phyloP scores from a whole-genome alignment of 2,113 vertebrate genomes.

The Thomomys bottae region DNA sequence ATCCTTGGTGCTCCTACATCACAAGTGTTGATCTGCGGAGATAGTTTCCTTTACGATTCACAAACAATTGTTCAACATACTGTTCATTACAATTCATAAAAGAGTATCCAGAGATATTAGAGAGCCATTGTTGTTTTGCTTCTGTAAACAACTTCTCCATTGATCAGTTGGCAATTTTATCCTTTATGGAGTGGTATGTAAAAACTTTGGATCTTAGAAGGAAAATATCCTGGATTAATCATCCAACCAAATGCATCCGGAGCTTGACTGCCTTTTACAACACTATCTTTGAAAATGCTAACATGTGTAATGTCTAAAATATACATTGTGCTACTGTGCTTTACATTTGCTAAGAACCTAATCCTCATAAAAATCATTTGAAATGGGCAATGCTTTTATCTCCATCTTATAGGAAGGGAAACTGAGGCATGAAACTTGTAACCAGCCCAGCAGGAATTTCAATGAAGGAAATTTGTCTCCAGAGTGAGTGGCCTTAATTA shows the following conservation, averaged over 20 bases:
- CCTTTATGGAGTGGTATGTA: not conserved
- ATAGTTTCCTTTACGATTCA: not conserved
- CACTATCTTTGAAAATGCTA: not conserved
- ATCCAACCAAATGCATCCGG: not conserved
- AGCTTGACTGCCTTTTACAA: not conserved
- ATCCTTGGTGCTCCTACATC: not conserved
- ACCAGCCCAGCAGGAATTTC: not conserved
- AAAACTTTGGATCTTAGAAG: not conserved
- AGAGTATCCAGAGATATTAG: not conserved
- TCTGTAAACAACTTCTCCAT: not conserved
- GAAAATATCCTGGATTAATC: not conserved
- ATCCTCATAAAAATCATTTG: not conserved
- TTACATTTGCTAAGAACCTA: slow-evolving; percentile 7
- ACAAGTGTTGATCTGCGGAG: not conserved
- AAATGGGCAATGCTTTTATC: not conserved
- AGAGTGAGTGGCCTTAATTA: not conserved
- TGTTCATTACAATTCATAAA: not conserved
- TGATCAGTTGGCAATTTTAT: slow-evolving; percentile 22
- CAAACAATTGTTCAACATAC: not conserved
- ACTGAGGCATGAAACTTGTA: not conserved
- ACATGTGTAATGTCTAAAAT: not conserved
- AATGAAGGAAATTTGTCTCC: not conserved
- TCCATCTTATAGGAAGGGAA: not conserved
- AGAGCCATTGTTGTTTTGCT: not conserved
- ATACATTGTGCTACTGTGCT: not conserved